Evolutionary conservation across 1,140 invertebrate genomes (phyloP), one percentile per base, ranked within the genome.

Genomic region (Phocides pigmalion): DNA sequence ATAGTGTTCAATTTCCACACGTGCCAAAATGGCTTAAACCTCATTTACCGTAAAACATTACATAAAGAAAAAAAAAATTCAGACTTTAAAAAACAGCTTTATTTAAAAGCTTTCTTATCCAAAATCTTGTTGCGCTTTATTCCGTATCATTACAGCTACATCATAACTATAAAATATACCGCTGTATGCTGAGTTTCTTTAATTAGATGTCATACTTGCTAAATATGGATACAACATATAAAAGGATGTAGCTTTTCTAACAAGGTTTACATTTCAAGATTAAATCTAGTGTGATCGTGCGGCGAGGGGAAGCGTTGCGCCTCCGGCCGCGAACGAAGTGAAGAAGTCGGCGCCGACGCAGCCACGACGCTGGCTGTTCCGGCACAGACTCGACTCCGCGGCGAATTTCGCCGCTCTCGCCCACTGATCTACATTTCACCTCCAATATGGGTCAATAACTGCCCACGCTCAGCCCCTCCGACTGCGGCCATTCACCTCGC

Each of bases 391-490:
- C 76, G 72, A 81, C 76, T 87, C 77, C 72, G 77, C 80, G 69
- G 84, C 82, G 70, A 90, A 89, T 81, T 89, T 89, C 86, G 88
- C 85, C 87, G 81, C 84, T 88, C 81, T 90, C 88, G 87, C 87
- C 88, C 88, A 91, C 88, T 91, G 87, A 91, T 91, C 87, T 91
- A 91, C 87, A 89, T 91, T 91, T 91, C 84, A 90, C 88, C 79
- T 79, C 79, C 77, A 90, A 90, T 90, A 90, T 90, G 84, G 88
- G 88, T 90, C 88, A 88, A 90, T 90, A 90, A 90, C 88, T 90
- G 88, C 85, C 88, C 82, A 89, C 88, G 87, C 87, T 82, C 81
- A 83, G 85, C 84, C 88, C 86, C 88, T 84, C 85, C 76, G 84
- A 72, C 76, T 81, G 77, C 81, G 87, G 88, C 79, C 88, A 72